Evolutionary conservation across 1,140 invertebrate species (phyloP), one percentile per base, ranked within the genome.

Genomic region (Pseudachorutes palmiensis): DNA sequence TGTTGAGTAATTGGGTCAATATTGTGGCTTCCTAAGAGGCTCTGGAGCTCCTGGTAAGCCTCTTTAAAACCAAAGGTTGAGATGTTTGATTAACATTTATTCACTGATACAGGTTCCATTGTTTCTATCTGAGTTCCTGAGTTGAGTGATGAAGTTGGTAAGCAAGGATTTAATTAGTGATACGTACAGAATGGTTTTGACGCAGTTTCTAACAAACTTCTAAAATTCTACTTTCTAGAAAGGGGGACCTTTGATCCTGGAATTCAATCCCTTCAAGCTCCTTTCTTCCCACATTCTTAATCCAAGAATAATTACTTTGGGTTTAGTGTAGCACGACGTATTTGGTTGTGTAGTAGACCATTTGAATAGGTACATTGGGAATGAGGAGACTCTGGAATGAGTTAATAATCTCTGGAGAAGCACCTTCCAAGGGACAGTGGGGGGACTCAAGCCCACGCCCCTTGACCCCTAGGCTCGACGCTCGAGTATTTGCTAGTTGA

Each of bases 301-400:
- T 55, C 51, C 51, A 55, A 55, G 51, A 55, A 55, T 55, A 55
- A 55, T 55, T 55, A 55, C 51, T 55, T 55, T 55, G 12, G 12
- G 5, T n/a, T n/a, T n/a, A n/a, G n/a, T n/a, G n/a, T n/a, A 55
- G 24, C 51, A 55, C 24, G 24, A 55, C 9, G 24, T 55, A 16
- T 55, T 24, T 24, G 51, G 36, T 19, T 45, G 36, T 45, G 9
- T 12, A 45, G 9, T 9, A 45, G 19, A 45, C 19, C 9, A 19
- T 45, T 45, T 55, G 51, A 55, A n/a, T n/a, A n/a, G 51, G 51
- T 55, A 55, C 51, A 22, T 55, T 55, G 51, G 51, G 51, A 55
- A 55, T 55, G 9, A 12, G 24, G 51, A 55, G n/a, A n/a, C n/a
- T n/a, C n/a, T n/a, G n/a, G n/a, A n/a, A n/a, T n/a, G n/a, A n/a